Evolutionary conservation across 2,797 vertebrate species (phyloP).

Genomic region (Geotrypetes seraphini): DNA sequence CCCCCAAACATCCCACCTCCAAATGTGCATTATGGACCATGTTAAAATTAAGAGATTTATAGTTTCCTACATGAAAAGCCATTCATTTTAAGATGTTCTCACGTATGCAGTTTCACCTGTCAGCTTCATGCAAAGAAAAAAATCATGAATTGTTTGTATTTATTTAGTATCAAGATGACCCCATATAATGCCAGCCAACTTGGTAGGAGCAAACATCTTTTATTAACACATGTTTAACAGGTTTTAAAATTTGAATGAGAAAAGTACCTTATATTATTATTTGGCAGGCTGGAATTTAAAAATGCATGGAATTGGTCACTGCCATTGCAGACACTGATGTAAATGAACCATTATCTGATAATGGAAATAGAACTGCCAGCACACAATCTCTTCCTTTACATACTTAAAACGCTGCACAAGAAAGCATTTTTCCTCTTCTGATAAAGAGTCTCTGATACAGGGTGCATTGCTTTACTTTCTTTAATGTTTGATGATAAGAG

Average conservation of each 20-base stretch:
- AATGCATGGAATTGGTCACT: slow-evolving; percentile 20
- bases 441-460: too few species aligned
- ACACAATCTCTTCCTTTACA: slow-evolving; percentile 2
- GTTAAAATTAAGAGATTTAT: too few species aligned
- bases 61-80: too few species aligned
- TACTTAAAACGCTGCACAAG: neutral
- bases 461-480: too few species aligned
- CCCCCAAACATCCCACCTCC: too few species aligned
- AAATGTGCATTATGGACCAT: too few species aligned
- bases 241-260: slow-evolving; percentile 36
- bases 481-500: too few species aligned
- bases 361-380: slow-evolving; percentile 17
- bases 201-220: slow-evolving; percentile 20
- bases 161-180: slow-evolving; percentile 10
- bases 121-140: too few species aligned
- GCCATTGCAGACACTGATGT: neutral
- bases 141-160: slow-evolving; percentile 12
- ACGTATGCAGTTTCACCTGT: too few species aligned
- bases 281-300: slow-evolving; percentile 19
- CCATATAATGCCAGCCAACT: slow-evolving; percentile 18
- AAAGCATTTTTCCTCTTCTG: too few species aligned
- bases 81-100: too few species aligned
- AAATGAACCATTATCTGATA: slow-evolving; percentile 25
- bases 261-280: slow-evolving; percentile 26
- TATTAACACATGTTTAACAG: slow-evolving; percentile 23